Evolutionary conservation across 2,113 vertebrate genomes (phyloP).

Genomic region (Pseudorhombus dupliciocellatus): DNA sequence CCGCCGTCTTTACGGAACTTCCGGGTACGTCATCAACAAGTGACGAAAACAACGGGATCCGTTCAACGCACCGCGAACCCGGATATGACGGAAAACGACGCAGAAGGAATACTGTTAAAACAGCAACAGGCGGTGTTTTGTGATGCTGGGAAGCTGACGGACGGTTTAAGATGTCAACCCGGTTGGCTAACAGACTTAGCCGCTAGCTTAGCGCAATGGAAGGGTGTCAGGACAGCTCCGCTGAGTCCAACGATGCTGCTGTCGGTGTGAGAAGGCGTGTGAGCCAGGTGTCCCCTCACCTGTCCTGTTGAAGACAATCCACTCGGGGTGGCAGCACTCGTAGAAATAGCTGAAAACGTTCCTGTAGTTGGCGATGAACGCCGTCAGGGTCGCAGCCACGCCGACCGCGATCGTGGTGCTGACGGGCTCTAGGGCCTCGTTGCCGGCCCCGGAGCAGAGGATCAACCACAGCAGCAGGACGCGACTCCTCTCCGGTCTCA

Average conservation of each 20-base stretch:
- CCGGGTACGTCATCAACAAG: slow-evolving; percentile 44
- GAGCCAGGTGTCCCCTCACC: slow-evolving; percentile 47
- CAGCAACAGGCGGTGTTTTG: accelerated
- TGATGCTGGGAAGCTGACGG: background rate
- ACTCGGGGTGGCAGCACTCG: slow-evolving; percentile 81
- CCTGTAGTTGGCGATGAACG: slow-evolving; percentile 76
- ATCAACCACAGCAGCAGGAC: slow-evolving; percentile 52
- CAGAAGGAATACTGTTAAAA: accelerated
- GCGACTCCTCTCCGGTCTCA: slow-evolving; percentile 43
- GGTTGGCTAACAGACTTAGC: background rate
- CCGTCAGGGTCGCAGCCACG: slow-evolving; percentile 81
- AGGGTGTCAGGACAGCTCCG: accelerated
- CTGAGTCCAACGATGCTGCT: no score
- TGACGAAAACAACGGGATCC: background rate
- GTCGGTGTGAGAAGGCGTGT: background rate
- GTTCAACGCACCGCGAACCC: background rate
- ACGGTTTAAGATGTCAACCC: background rate
- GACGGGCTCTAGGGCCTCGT: slow-evolving; percentile 77
- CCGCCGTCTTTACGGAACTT: slow-evolving; percentile 27
- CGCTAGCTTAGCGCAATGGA: background rate
- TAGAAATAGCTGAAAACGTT: slow-evolving; percentile 78
- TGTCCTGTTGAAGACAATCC: slow-evolving; percentile 80
- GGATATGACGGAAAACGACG: background rate
- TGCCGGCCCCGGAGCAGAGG: slow-evolving; percentile 18
- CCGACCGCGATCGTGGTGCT: slow-evolving; percentile 81